Evolutionary conservation across 2,113 vertebrate genomes (phyloP), one percentile per base, ranked within the genome.

Genomic region (Zapornia atra): DNA sequence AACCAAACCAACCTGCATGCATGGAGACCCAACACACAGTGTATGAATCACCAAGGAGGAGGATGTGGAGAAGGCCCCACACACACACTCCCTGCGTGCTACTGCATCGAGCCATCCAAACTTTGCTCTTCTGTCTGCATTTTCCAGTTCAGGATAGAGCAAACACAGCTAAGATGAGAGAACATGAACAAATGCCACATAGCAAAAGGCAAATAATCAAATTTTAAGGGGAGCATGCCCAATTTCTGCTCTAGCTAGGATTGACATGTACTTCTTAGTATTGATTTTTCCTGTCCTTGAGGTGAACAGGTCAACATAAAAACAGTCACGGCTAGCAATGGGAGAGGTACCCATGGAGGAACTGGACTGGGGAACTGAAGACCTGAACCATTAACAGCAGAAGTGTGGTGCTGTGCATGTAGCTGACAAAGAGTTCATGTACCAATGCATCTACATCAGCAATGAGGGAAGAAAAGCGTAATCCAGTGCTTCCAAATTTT

Each of bases 1-100:
- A 0, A 46, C 16, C 53, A 91, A 84, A 64, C 20, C 65, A 78
- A 6, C 19, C 34, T 68, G 31, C 1, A 0, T 46, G 21, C 15
- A 4, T 59, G 70, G 15, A 21, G 48, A 87, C 50, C 28, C 75
- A 54, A 64, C 66, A 57, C 44, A 42, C 36, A 53, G 33, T 2
- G 0, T 3, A 3, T 6, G 42, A 73, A 56, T 51, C 72, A 83
- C 36, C 0, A 6, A 65, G 59, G 31, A 86, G 18, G 5, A 73
- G 34, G 22, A 68, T 1, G 6, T 9, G 14, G 84, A 48, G 1
- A 2, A 16, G 26, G 11, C 25, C 63, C n/a, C 25, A 46, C 1
- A 4, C 10, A 10, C 29, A 26, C 34, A 13, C 4, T 3, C 12
- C 1, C 16, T 22, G 13, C 0, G 0, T 4, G 40, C 31, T 26